A percentile compares a stretch with the other conserved stretches of the same genome.
Conservation (phyloP, 2,113 vertebrate species). For the Nanorana parkeri region DNA sequence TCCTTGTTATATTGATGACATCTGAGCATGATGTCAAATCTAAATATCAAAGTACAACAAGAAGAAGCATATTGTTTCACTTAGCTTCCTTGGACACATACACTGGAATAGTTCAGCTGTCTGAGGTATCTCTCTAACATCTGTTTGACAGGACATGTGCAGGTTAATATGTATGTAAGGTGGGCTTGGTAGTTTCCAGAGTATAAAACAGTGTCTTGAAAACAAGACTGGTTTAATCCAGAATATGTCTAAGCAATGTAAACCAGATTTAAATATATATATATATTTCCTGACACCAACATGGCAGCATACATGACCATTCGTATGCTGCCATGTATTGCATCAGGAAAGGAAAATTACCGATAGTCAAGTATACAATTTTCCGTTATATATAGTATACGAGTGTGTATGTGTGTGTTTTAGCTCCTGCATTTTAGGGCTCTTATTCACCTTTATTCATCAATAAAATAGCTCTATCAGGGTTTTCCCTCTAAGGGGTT, state of each 20-base stretch:
- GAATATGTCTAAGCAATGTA: not conserved
- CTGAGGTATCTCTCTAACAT: slow-evolving; percentile 37
- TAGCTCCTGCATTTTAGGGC: no score
- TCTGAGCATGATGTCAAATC: slow-evolving; percentile 55
- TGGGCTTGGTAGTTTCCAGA: not conserved
- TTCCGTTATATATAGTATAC: no score
- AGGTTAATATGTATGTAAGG: slow-evolving; percentile 42
- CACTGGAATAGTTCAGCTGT: slow-evolving; percentile 32
- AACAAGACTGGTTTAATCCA: not conserved
- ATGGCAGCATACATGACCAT: no score
- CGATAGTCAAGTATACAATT: no score
- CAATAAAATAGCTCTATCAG: no score
- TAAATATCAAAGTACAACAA: slow-evolving; percentile 56
- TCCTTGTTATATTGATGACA: slow-evolving; percentile 54
- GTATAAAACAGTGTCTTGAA: not conserved
- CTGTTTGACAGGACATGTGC: slow-evolving; percentile 34
- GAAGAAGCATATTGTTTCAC: slow-evolving; percentile 38
- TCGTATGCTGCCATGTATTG: no score
- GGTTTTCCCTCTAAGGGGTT: no score
- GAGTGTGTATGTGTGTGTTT: no score
- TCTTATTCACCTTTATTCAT: no score
- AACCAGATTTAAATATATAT: no score
- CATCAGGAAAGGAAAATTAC: no score
- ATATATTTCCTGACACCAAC: no score
- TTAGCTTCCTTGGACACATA: slow-evolving; percentile 32